A percentile compares a stretch with the other conserved stretches of the same genome.
Evolutionary conservation across 2,797 vertebrate species (phyloP).

Genomic region (Sebastes cheni): DNA sequence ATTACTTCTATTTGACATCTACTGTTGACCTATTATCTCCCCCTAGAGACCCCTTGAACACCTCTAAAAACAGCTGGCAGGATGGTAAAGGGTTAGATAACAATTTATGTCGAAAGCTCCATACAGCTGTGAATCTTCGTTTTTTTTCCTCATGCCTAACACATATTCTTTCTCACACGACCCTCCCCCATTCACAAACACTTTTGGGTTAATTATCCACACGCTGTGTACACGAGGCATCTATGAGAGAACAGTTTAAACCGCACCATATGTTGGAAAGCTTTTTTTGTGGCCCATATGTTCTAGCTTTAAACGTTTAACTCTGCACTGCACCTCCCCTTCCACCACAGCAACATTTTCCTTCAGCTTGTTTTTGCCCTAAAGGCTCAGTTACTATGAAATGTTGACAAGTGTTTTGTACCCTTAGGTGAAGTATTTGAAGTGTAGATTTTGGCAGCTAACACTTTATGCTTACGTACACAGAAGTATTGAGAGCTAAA

Average conservation of each 20-base stretch:
- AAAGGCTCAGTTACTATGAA: background rate
- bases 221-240: background rate
- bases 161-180: background rate
- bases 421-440: slow-evolving; percentile 1
- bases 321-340: background rate
- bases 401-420: background rate
- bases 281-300: background rate
- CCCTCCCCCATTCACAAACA: background rate
- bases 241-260: slow-evolving; percentile 3
- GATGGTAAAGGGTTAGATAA: too few species aligned
- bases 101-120: background rate
- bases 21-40: too few species aligned
- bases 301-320: slow-evolving; percentile 35
- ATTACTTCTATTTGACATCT: too few species aligned
- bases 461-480: background rate
- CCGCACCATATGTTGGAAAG: slow-evolving; percentile 8
- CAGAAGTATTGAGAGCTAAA: background rate
- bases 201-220: slow-evolving; percentile 15
- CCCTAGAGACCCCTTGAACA: too few species aligned
- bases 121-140: background rate
- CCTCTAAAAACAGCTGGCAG: too few species aligned
- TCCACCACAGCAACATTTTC: background rate
- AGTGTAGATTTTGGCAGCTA: background rate
- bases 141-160: background rate
- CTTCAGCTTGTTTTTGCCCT: background rate